A percentile compares a stretch with the other conserved stretches of the same genome.
These are phyloP conservation scores for Parotia lawesii DNA, from an alignment of 2,113 vertebrate species.

Conservation along the genomic window DNA sequence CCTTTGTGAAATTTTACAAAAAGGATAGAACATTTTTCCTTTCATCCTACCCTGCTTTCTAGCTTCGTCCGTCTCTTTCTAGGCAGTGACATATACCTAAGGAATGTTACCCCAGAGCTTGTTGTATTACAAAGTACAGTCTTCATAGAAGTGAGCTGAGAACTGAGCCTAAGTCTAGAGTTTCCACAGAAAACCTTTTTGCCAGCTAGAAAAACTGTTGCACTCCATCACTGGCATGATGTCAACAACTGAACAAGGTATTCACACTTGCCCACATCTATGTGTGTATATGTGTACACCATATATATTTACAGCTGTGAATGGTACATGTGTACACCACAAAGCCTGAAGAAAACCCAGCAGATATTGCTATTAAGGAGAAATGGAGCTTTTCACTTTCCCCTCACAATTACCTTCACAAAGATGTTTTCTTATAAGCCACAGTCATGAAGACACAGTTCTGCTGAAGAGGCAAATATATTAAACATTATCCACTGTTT, in stretches of 20 bases:
- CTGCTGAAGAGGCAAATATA: neutral
- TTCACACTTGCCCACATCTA: neutral
- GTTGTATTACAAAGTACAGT: neutral
- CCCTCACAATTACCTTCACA: neutral
- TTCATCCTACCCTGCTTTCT: neutral
- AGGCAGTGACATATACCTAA: neutral
- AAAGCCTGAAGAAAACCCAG: neutral
- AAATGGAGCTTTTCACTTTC: neutral
- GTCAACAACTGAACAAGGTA: neutral
- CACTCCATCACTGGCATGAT: neutral
- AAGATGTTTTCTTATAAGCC: neutral
- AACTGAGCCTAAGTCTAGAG: neutral
- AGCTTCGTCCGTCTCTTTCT: neutral
- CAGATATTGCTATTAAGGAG: rapidly evolving
- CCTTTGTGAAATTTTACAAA: neutral
- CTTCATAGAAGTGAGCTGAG: neutral
- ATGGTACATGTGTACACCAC: too few species aligned
- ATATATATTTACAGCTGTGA: neutral
- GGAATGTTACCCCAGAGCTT: neutral
- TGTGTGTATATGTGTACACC: too few species aligned
- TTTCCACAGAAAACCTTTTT: neutral
- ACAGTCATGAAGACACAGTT: neutral
- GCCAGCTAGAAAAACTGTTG: neutral
- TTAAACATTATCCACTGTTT: neutral
- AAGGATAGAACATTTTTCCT: neutral